Conservation (phyloP, 1,140 invertebrate genomes). For the Pemphigus obesinymphae region DNA sequence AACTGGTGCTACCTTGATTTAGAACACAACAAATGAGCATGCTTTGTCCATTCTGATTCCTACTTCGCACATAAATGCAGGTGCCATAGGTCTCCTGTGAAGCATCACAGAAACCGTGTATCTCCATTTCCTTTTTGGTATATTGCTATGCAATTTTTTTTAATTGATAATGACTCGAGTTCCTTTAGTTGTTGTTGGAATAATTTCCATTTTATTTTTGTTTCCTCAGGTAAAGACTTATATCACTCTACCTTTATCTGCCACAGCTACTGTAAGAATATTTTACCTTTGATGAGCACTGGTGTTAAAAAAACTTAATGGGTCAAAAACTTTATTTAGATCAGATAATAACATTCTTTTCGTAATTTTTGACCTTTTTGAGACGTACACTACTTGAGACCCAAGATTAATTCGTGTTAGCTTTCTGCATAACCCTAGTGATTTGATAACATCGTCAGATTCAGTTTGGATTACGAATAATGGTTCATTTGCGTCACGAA, state of each 20-base stretch:
- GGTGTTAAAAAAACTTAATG: background rate
- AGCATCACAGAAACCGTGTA: background rate
- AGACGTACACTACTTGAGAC: background rate
- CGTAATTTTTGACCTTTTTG: background rate
- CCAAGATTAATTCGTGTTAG: background rate
- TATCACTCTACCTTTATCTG: background rate
- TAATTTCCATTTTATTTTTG: background rate
- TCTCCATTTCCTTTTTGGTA: conserved; percentile 45
- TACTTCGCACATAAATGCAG: too few species aligned
- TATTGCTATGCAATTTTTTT: conserved; percentile 47
- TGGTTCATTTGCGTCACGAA: too few species aligned
- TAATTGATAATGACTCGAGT: conserved; percentile 45
- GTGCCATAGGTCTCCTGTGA: too few species aligned
- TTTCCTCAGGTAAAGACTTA: background rate
- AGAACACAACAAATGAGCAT: conserved; percentile 46
- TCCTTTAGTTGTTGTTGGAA: conserved; percentile 2
- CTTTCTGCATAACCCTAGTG: too few species aligned
- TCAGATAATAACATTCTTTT: background rate
- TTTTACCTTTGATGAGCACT: background rate
- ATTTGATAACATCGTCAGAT: background rate
- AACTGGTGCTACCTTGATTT: conserved; percentile 50
- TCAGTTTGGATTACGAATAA: background rate
- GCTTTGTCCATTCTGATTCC: background rate
- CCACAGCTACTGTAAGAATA: background rate
- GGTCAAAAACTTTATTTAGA: background rate